Evolutionary conservation across 2,113 vertebrate genomes (phyloP).

Genomic region (Oxygymnocypris stewartii): DNA sequence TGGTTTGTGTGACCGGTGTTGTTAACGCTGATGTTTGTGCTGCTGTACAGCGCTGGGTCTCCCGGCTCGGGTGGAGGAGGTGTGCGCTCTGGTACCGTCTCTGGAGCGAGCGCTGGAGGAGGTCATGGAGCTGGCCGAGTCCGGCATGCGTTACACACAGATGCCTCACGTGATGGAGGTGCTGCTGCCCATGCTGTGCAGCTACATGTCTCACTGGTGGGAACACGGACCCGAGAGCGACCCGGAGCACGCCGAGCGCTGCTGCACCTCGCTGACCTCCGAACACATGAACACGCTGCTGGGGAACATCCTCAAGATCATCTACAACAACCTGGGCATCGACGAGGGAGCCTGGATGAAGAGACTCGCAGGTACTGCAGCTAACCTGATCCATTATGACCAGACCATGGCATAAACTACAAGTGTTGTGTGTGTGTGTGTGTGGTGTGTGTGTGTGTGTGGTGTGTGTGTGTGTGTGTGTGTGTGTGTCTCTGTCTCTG

Average conservation of each 20-base stretch:
- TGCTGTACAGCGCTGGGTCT: constrained; percentile 76
- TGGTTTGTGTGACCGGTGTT: background rate
- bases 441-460: too few relatives aligned
- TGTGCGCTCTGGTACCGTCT: constrained; percentile 86
- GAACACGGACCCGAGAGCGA: constrained; percentile 88
- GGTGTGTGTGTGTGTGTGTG: too few relatives aligned
- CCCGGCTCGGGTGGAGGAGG: constrained; percentile 82
- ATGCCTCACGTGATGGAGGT: constrained; percentile 98
- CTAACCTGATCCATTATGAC: too few relatives aligned
- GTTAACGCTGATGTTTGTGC: background rate
- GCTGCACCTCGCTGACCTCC: constrained; percentile 88
- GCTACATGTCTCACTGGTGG: constrained; percentile 98
- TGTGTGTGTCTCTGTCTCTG: too few relatives aligned
- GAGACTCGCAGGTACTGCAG: constrained; percentile 80
- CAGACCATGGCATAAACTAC: too few relatives aligned
- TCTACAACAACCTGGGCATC: constrained; percentile 95
- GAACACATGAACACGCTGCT: constrained; percentile 95
- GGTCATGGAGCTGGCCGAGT: constrained; percentile 91
- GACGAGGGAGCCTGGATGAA: constrained; percentile 99
- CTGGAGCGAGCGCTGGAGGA: constrained; percentile 89
- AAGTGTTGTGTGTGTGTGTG: too few relatives aligned
- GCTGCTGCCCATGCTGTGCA: constrained; percentile 91
- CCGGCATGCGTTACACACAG: constrained; percentile 90
- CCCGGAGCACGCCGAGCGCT: constrained; percentile 74
- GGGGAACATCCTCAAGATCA: constrained; percentile 95